These are phyloP conservation scores for Tenthredo scrophulariae DNA, from an alignment of 2,888 invertebrate species.

Conservation along the genomic window DNA sequence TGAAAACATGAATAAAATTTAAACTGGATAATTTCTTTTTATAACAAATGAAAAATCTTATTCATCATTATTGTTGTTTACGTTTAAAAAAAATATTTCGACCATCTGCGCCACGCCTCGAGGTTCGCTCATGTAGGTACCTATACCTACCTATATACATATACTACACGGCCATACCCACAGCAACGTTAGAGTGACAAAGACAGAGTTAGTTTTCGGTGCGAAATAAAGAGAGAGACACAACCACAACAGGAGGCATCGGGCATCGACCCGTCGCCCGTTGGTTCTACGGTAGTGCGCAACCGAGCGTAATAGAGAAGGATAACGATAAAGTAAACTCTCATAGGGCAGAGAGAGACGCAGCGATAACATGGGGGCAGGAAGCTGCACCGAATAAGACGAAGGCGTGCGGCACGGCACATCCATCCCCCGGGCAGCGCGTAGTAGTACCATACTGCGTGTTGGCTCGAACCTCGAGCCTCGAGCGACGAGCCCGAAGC, in stretches of 20 bases:
- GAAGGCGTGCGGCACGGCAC: background rate
- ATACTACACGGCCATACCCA: background rate
- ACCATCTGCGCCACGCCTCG: constrained; percentile 20
- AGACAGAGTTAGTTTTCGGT: background rate
- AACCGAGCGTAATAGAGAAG: constrained; percentile 3
- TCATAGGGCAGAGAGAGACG: background rate
- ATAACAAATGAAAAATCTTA: background rate
- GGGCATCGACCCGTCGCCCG: constrained; percentile 45
- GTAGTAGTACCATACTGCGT: constrained; percentile 7
- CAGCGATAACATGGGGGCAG: constrained; percentile 30
- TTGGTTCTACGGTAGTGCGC: constrained; percentile 21
- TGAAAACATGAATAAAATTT: background rate
- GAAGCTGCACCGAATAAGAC: constrained; percentile 22
- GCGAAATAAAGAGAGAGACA: constrained; percentile 10
- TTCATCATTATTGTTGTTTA: background rate
- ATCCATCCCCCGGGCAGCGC: constrained; percentile 11
- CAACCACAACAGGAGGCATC: constrained; percentile 42
- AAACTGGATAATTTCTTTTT: background rate
- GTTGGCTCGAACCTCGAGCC: background rate
- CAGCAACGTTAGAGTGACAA: background rate
- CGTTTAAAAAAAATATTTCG: background rate
- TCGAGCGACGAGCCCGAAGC: background rate
- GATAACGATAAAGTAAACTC: background rate
- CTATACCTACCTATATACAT: background rate
- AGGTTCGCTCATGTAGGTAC: background rate